Evolutionary conservation across 2,113 vertebrate species (phyloP).

Genomic region (Suncus etruscus): DNA sequence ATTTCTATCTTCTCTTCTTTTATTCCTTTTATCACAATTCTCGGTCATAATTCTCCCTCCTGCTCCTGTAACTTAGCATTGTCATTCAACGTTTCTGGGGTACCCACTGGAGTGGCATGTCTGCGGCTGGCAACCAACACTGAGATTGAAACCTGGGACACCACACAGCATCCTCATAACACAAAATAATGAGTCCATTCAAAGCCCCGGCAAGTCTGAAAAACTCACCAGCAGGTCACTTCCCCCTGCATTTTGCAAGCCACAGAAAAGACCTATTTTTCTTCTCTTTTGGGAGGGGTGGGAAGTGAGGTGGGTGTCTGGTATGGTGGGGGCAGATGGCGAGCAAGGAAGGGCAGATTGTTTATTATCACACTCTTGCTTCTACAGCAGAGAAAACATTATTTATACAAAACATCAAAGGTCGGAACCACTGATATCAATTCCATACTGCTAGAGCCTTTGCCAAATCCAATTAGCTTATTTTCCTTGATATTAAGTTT

Average conservation of each 20-base stretch:
- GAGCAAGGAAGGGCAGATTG: slow-evolving; percentile 77
- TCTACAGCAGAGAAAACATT: slow-evolving; percentile 84
- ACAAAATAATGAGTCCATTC: too few species aligned
- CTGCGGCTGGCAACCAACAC: too few species aligned
- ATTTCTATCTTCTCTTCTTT: too few species aligned
- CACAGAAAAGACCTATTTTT: not conserved
- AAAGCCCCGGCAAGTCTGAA: not conserved
- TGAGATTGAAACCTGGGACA: too few species aligned
- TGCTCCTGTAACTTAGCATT: too few species aligned
- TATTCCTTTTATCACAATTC: too few species aligned
- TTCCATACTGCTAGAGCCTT: slow-evolving; percentile 83
- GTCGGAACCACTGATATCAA: slow-evolving; percentile 85
- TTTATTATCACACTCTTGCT: slow-evolving; percentile 87
- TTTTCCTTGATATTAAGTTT: slow-evolving; percentile 91
- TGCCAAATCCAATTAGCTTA: slow-evolving; percentile 91
- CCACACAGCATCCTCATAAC: too few species aligned
- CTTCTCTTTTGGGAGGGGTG: too few species aligned
- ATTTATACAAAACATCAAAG: slow-evolving; percentile 89
- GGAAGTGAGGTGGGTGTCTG: too few species aligned
- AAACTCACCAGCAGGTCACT: not conserved
- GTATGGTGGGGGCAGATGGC: not conserved
- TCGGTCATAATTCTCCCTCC: too few species aligned
- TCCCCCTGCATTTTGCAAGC: not conserved
- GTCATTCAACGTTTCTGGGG: too few species aligned
- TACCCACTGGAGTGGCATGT: too few species aligned